Evolutionary conservation across 2,797 vertebrate genomes (phyloP), one percentile per base, ranked within the genome.

Genomic region (Liasis olivaceus): DNA sequence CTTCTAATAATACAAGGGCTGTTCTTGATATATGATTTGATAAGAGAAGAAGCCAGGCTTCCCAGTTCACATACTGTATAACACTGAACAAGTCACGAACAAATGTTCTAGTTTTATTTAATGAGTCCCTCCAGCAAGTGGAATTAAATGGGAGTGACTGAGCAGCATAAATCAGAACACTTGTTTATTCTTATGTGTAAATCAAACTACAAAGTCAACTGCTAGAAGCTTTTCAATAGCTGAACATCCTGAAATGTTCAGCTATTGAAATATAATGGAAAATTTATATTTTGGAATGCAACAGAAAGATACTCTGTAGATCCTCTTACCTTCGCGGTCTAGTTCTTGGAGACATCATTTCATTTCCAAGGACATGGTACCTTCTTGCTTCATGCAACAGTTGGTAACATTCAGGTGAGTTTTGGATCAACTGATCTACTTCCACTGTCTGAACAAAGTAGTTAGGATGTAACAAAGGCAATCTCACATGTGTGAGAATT

Each of bases 361-460:
- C 99, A 63, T 99, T 99, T 92, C 99, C 99, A 3, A 99, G 98
- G 94, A 99, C 99, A 15, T 99, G 99, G 97, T 99, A 99, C 69
- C 99, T 98, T 64, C 99, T 98, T 93, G 99, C 99, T 97, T 99
- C 99, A 0, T 99, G 99, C 94, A 99, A 98, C 88, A 99, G 98
- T 93, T 99, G 99, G 63, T 99, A 99, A 97, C 99, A 99, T 94
- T 99, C 99, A 0, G 99, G 98, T 66, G 99, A 98, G 5, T 98
- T 99, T 97, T 99, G 99, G 94, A 99, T 99, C 95, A 99, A 96
- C 94, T 98, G 98, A 97, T 99, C 99, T 92, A 99, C 99, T 94
- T 99, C 99, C 96, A 99, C 99, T 4, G 99, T 99, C 97, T 99
- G 99, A 94, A 99, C 99, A 88, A 99, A 99, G 97, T 99, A 99